These are phyloP conservation scores for Dysdera silvatica DNA, from an alignment of 1,140 invertebrate genomes.

Conservation along the genomic window DNA sequence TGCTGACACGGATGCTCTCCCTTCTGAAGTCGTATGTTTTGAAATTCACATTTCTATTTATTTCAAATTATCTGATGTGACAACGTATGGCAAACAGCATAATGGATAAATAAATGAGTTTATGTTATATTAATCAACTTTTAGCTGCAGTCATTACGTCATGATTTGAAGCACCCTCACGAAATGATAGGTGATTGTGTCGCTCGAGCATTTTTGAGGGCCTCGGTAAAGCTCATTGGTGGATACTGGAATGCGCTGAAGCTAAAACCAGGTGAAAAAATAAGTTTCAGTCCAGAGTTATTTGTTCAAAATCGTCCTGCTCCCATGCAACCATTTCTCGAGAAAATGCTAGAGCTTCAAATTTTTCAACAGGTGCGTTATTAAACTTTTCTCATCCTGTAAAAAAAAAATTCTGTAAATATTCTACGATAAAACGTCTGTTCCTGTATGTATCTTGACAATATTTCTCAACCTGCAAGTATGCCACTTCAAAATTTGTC, in stretches of 20 bases:
- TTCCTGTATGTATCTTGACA: too few relatives aligned
- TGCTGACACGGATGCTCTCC: conserved; percentile 75
- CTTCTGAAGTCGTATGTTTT: conserved; percentile 56
- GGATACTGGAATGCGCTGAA: conserved; percentile 84
- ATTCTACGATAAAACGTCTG: too few relatives aligned
- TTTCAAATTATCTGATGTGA: too few relatives aligned
- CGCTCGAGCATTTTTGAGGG: conserved; percentile 77
- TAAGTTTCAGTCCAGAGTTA: conserved; percentile 74
- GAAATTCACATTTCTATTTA: background rate
- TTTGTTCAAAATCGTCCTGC: conserved; percentile 74
- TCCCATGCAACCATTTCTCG: conserved; percentile 75
- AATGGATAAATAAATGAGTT: too few relatives aligned
- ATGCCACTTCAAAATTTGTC: too few relatives aligned
- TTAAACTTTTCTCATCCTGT: too few relatives aligned
- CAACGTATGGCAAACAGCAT: too few relatives aligned
- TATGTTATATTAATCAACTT: conserved; percentile 26
- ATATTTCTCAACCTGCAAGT: too few relatives aligned
- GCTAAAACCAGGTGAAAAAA: conserved; percentile 44
- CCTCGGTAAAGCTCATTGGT: conserved; percentile 77
- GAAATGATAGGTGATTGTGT: conserved; percentile 76
- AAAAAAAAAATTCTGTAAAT: too few relatives aligned
- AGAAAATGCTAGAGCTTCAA: conserved; percentile 83
- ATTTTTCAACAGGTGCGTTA: conserved; percentile 81
- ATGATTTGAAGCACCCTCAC: conserved; percentile 48
- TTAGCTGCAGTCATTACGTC: conserved; percentile 42